Evolutionary conservation across 2,888 invertebrate genomes (phyloP), one percentile per base, ranked within the genome.

Genomic region (Xylota sylvarum): DNA sequence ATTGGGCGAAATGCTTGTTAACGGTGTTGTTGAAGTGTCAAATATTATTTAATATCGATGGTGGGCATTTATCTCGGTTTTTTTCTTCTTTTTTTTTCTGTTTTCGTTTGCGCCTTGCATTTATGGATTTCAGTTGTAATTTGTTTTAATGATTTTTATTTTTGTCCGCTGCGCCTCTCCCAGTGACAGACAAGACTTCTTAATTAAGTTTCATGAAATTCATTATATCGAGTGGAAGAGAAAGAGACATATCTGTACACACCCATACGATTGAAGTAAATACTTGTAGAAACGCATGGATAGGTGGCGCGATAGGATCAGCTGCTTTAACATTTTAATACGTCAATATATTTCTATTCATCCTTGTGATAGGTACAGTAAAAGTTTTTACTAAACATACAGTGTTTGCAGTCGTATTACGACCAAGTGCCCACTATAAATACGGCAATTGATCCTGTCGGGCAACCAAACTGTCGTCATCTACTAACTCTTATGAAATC

Each of bases 41-140:
- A 86, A 86, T 86, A 86, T 86, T 86, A 86, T 86, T 86, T 86
- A 86, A 86, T 82, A 86, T 86, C 86, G 77, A 82, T 86, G 86
- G 82, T 82, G 86, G 86, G 62, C 73, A 86, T 86, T 86, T 86
- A 86, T 86, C 77, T 86, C 73, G 32, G 82, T 58, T 30, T 48
- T 65, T 17, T 69, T 56, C n/a, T 12, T 14, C 17, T 58, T 56
- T 14, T 37, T 67, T 48, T 40, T 48, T 40, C 56, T 48, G 17
- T 55, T 65, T 64, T 62, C 14, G 35, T 32, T 19, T 17, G 37
- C 64, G 23, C 43, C 67, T 50, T 56, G 43, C 70, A 65, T 78
- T 77, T 86, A 86, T 83, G 81, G 79, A 79, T 70, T 87, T 83
- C 73, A 67, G 65, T 65, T 76, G 78, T 79, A 78, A 87, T 87